Evolutionary conservation across 2,797 vertebrate species (phyloP).

Genomic region (Euthynnus affinis): DNA sequence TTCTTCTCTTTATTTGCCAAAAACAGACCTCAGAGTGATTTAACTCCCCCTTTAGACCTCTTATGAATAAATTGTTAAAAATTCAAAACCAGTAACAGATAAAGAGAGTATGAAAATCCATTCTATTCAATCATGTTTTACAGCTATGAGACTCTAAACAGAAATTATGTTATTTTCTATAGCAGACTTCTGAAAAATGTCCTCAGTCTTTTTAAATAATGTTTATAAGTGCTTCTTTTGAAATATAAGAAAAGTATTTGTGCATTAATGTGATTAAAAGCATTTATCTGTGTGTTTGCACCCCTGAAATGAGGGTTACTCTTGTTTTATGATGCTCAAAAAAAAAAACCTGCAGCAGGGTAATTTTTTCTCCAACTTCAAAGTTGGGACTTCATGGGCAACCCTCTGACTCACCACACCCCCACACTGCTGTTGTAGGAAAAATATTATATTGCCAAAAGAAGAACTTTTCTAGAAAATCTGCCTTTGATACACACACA

Average conservation of each 20-base stretch:
- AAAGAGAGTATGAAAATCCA: not conserved
- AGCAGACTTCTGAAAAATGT: too few species aligned
- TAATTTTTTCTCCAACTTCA: constrained; percentile 36
- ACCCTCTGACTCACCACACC: constrained; percentile 65
- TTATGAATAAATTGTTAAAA: too few species aligned
- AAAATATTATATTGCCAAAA: too few species aligned
- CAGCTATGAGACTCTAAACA: not conserved
- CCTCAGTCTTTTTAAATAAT: too few species aligned
- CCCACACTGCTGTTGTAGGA: constrained; percentile 22
- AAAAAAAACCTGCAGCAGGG: not conserved
- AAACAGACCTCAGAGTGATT: too few species aligned
- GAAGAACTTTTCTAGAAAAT: constrained; percentile 34
- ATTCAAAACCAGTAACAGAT: too few species aligned
- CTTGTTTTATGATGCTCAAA: not conserved
- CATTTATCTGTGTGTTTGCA: not conserved
- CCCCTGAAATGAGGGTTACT: too few species aligned
- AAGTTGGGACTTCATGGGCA: constrained; percentile 50
- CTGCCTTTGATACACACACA: constrained; percentile 16
- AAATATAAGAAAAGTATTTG: not conserved
- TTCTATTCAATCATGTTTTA: not conserved
- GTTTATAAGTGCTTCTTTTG: too few species aligned
- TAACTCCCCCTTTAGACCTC: too few species aligned
- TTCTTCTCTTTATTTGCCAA: too few species aligned
- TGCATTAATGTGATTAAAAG: not conserved
- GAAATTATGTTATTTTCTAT: too few species aligned